phyloP scores from a whole-genome alignment of 2,888 invertebrate genomes.

The Alloplasta piceator region DNA sequence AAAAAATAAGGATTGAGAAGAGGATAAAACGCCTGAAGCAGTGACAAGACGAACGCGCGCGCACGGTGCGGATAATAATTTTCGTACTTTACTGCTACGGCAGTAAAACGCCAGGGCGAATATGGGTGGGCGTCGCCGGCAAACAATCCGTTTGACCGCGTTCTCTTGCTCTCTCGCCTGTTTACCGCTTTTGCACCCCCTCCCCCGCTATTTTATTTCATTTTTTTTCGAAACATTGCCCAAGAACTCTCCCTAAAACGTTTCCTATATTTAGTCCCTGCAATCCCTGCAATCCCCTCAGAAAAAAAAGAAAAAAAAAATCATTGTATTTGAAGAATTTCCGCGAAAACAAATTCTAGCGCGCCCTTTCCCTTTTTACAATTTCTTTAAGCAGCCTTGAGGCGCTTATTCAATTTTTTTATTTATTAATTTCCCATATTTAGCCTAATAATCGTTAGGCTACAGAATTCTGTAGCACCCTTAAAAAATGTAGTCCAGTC shows the following conservation, averaged over 20 bases:
- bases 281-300: neutral
- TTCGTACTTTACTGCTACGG: conserved; percentile 81
- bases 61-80: conserved; percentile 78
- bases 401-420: too few species aligned
- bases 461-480: too few species aligned
- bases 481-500: too few species aligned
- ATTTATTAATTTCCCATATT: too few species aligned
- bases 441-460: too few species aligned
- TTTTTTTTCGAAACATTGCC: neutral
- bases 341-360: neutral
- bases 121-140: conserved; percentile 81
- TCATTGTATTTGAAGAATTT: neutral
- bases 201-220: neutral
- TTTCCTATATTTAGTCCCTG: too few species aligned
- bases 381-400: too few species aligned
- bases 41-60: conserved; percentile 74
- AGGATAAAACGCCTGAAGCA: conserved; percentile 76
- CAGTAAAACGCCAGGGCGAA: conserved; percentile 78
- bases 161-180: conserved; percentile 69
- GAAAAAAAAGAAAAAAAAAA: neutral
- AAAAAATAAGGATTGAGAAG: neutral
- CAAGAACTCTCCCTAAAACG: too few species aligned
- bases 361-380: too few species aligned
- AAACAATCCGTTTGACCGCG: conserved; percentile 81
- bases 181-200: conserved; percentile 67